phyloP scores from a whole-genome alignment of 1,140 invertebrate species.

The Phocides pigmalion region DNA sequence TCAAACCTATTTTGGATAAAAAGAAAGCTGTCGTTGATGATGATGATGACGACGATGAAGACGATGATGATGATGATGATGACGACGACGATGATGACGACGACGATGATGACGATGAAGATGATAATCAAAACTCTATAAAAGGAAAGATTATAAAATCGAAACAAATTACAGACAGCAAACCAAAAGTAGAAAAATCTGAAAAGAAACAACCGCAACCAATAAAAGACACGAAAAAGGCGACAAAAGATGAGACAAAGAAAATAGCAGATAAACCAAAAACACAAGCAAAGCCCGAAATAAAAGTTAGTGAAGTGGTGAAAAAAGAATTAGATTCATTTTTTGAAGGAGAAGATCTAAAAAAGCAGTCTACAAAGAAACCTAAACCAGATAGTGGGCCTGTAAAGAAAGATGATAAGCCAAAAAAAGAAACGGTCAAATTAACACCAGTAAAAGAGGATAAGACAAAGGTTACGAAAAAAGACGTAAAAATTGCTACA shows the following conservation, averaged over 20 bases:
- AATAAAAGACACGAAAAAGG: constrained; percentile 23
- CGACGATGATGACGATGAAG: constrained; percentile 33
- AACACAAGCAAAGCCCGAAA: constrained; percentile 4
- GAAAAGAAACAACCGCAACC: constrained; percentile 13
- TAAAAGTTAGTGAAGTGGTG: constrained; percentile 22
- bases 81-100: constrained; percentile 38
- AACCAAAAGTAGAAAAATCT: constrained; percentile 22
- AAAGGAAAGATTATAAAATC: constrained; percentile 15
- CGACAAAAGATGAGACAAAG: constrained; percentile 28
- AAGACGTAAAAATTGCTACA: constrained; percentile 4
- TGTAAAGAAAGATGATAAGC: constrained; percentile 17
- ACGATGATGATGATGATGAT: constrained; percentile 32
- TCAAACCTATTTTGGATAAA: no score
- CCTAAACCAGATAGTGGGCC: neutral
- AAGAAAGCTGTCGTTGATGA: constrained; percentile 42
- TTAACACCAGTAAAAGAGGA: constrained; percentile 7
- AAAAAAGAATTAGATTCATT: constrained; percentile 29
- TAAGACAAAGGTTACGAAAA: constrained; percentile 14
- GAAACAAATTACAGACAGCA: neutral
- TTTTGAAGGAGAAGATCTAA: constrained; percentile 28
- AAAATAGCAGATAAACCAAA: constrained; percentile 21
- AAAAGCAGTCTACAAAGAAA: constrained; percentile 6
- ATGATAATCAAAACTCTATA: constrained; percentile 21
- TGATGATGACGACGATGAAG: constrained; percentile 36
- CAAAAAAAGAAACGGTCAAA: constrained; percentile 8